These are phyloP conservation scores for Archips xylosteana DNA, from an alignment of 2,888 invertebrate genomes.

Conservation along the genomic window DNA sequence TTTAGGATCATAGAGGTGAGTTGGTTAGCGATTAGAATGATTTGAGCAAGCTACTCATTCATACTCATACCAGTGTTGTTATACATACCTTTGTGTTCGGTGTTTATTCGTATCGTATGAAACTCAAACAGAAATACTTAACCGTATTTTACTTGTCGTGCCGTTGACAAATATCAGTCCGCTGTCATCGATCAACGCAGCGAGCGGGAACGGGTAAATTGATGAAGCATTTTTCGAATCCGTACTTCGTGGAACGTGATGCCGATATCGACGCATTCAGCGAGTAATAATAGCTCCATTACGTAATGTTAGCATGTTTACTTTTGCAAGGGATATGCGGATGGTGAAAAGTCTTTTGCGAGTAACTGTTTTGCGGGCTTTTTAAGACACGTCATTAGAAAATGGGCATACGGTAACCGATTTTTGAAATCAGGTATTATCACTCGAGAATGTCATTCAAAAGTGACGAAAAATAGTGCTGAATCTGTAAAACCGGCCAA, in stretches of 20 bases:
- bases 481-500: no score
- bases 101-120: conserved; percentile 14
- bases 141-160: conserved; percentile 56
- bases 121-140: conserved; percentile 43
- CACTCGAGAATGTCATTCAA: no score
- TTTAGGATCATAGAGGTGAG: no score
- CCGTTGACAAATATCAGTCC: conserved; percentile 66
- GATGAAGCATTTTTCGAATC: conserved; percentile 69
- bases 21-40: neutral
- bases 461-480: no score
- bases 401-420: neutral
- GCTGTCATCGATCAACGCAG: conserved; percentile 68
- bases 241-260: conserved; percentile 51
- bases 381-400: neutral
- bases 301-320: conserved; percentile 43
- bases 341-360: conserved; percentile 1
- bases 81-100: neutral
- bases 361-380: neutral
- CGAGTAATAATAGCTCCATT: conserved; percentile 44
- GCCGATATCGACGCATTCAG: conserved; percentile 48
- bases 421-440: no score
- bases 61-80: neutral
- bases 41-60: neutral
- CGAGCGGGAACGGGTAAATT: conserved; percentile 70
- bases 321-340: conserved; percentile 47